Conservation (phyloP, 53 echinoderm and acorn worm genomes). For the Astropecten irregularis region DNA sequence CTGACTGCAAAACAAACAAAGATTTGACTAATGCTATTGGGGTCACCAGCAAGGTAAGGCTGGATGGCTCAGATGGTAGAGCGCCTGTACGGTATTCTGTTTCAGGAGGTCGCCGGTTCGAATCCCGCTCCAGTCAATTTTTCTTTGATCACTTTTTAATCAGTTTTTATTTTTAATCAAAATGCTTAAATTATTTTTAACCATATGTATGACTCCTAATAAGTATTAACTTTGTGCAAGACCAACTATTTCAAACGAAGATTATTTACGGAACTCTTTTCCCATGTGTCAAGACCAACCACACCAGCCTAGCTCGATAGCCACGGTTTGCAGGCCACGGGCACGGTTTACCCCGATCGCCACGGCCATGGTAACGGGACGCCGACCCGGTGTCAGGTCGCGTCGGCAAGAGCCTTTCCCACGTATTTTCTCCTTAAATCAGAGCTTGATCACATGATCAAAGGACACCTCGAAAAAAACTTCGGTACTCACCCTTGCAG, state of each 20-base stretch:
- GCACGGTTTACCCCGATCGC: not conserved
- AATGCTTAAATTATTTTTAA: not conserved
- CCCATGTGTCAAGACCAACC: not conserved
- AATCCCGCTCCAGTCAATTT: too few relatives aligned
- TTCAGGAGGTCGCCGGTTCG: too few relatives aligned
- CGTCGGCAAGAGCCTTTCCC: too few relatives aligned
- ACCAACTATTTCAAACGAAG: not conserved
- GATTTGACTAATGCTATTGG: too few relatives aligned
- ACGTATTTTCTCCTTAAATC: too few relatives aligned
- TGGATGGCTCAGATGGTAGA: too few relatives aligned
- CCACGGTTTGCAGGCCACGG: not conserved
- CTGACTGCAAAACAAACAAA: too few relatives aligned
- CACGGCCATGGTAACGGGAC: slow-evolving; percentile 28
- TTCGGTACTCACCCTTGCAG: not conserved
- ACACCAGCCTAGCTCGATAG: not conserved
- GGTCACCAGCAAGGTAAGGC: too few relatives aligned
- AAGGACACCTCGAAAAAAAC: not conserved
- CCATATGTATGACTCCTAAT: not conserved
- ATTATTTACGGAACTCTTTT: too few relatives aligned
- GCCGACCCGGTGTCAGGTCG: not conserved
- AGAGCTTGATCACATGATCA: too few relatives aligned
- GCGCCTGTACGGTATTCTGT: too few relatives aligned
- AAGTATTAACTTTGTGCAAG: not conserved
- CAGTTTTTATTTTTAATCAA: not conserved
- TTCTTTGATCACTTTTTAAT: too few relatives aligned